Percentiles rank a stretch among this genome's conserved stretches.
phyloP scores from a whole-genome alignment of 2,797 vertebrate genomes.

The Xyrichtys novacula region DNA sequence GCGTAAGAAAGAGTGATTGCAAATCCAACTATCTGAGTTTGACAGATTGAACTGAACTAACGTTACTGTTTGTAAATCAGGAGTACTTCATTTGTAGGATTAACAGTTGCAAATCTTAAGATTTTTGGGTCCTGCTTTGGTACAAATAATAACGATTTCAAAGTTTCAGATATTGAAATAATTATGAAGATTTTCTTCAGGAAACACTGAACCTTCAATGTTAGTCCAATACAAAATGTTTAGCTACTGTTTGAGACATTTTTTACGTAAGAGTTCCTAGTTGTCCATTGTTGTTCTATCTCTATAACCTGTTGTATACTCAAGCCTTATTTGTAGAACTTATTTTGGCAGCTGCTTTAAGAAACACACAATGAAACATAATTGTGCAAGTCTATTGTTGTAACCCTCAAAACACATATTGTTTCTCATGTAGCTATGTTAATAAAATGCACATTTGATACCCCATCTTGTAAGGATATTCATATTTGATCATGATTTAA shows the following conservation, averaged over 20 bases:
- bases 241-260: too few relatives aligned
- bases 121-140: too few relatives aligned
- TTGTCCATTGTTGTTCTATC: too few relatives aligned
- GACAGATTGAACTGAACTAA: neutral
- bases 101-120: neutral
- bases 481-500: neutral
- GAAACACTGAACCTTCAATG: too few relatives aligned
- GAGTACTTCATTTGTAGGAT: slow-evolving; percentile 1
- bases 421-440: neutral
- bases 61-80: neutral
- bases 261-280: too few relatives aligned
- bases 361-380: slow-evolving; percentile 27
- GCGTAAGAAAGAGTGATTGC: slow-evolving; percentile 88
- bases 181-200: too few relatives aligned
- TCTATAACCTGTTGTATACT: too few relatives aligned
- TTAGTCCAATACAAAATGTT: too few relatives aligned
- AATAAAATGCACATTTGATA: slow-evolving; percentile 20
- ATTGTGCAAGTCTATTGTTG: neutral
- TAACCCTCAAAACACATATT: neutral
- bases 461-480: slow-evolving; percentile 4
- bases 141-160: too few relatives aligned
- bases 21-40: neutral
- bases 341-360: slow-evolving; percentile 23
- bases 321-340: slow-evolving; percentile 13
- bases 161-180: too few relatives aligned